phyloP scores from a whole-genome alignment of 1,140 invertebrate species.

The Mercenaria mercenaria region DNA sequence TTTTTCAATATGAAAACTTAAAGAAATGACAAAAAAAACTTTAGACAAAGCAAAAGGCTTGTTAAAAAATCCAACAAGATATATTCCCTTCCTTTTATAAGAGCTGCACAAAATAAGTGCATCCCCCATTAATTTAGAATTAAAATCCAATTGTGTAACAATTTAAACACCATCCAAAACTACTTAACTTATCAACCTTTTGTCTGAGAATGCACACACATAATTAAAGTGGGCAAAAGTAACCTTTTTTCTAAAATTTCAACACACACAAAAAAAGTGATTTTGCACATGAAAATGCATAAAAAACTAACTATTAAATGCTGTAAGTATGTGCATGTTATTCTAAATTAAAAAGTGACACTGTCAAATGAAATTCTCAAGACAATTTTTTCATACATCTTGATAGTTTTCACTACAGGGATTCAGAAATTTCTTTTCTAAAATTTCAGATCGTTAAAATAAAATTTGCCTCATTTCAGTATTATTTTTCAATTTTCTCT shows the following conservation, averaged over 20 bases:
- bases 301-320: not conserved
- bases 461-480: too few species aligned
- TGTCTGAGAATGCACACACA: not conserved
- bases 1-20: too few species aligned
- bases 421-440: not conserved
- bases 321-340: not conserved
- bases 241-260: not conserved
- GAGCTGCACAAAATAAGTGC: too few species aligned
- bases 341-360: not conserved
- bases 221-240: too few species aligned
- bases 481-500: too few species aligned
- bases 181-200: not conserved
- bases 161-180: not conserved
- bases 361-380: not conserved
- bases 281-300: too few species aligned
- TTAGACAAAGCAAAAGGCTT: too few species aligned
- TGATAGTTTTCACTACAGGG: not conserved
- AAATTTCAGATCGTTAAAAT: not conserved
- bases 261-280: too few species aligned
- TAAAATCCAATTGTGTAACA: slow-evolving; percentile 43
- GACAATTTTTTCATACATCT: not conserved
- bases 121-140: slow-evolving; percentile 25
- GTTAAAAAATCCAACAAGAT: too few species aligned
- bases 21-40: too few species aligned
- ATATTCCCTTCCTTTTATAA: too few species aligned